Conservation (phyloP, 2,797 vertebrate genomes). For the Oreonectes daqikongensis region DNA sequence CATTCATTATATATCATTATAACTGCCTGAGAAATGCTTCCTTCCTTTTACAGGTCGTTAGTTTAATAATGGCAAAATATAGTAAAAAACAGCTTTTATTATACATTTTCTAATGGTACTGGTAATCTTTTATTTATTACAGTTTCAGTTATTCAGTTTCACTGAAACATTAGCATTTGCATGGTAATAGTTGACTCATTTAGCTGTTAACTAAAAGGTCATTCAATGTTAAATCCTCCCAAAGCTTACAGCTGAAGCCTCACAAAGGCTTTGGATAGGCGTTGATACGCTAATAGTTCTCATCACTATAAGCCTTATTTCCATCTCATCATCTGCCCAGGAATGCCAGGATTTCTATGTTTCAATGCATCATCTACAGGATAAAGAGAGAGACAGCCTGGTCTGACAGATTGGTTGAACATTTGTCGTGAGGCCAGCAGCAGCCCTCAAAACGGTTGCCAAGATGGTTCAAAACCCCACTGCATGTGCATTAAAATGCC, state of each 20-base stretch:
- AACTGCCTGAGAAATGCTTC: neutral
- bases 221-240: conserved; percentile 19
- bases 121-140: too few species aligned
- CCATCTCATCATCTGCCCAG: conserved; percentile 36
- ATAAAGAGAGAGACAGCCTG: conserved; percentile 49
- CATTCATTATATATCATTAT: neutral
- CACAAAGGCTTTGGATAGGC: conserved; percentile 29
- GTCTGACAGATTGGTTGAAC: neutral
- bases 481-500: neutral
- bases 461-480: conserved; percentile 9
- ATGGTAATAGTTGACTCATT: conserved; percentile 14
- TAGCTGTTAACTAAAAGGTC: conserved; percentile 17
- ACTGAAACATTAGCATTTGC: neutral
- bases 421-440: conserved; percentile 46
- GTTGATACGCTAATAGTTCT: conserved; percentile 26
- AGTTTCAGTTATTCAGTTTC: too few species aligned
- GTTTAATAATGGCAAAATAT: too few species aligned
- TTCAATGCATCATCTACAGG: conserved; percentile 52
- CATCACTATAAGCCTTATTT: conserved; percentile 37
- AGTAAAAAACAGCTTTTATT: too few species aligned
- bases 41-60: too few species aligned
- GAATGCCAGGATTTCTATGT: conserved; percentile 47
- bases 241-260: conserved; percentile 43
- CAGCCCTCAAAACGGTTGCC: conserved; percentile 11
- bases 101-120: too few species aligned